Conservation (phyloP, 2,113 vertebrate species). For the Tretioscincus oriximinensis region DNA sequence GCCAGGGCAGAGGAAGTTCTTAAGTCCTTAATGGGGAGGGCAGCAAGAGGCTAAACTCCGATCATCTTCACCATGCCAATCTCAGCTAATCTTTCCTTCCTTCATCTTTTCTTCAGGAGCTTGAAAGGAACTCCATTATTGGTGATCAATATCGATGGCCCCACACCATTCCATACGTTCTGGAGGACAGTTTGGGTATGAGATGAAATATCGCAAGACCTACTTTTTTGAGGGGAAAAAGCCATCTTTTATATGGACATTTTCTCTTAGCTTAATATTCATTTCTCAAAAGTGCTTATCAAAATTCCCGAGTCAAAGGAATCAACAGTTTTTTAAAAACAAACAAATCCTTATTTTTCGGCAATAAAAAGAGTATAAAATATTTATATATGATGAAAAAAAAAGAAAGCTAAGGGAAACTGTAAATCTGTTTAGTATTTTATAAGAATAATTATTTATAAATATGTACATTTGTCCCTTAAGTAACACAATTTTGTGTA, state of each 20-base stretch:
- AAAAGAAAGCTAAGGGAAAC: neutral
- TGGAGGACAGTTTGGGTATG: constrained; percentile 86
- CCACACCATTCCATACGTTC: constrained; percentile 82
- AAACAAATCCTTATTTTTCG: neutral
- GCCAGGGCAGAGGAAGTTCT: too few species aligned
- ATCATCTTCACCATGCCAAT: neutral
- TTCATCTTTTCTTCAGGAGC: constrained; percentile 48
- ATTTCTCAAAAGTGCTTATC: neutral
- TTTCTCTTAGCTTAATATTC: neutral
- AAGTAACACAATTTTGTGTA: too few species aligned
- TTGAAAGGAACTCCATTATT: constrained; percentile 84
- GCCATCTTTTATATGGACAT: neutral
- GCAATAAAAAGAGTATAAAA: neutral
- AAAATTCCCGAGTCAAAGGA: neutral
- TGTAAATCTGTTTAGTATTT: neutral
- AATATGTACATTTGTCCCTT: neutral
- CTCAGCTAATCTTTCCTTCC: neutral
- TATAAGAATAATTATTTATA: neutral
- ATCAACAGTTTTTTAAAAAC: neutral
- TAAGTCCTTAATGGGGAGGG: too few species aligned
- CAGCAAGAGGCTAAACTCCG: neutral
- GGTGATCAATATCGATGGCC: constrained; percentile 89
- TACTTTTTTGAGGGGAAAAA: neutral
- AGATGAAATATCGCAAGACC: constrained; percentile 34
- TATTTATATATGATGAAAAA: neutral